These are phyloP conservation scores for Panurus biarmicus DNA, from an alignment of 2,113 vertebrate species.

Conservation along the genomic window DNA sequence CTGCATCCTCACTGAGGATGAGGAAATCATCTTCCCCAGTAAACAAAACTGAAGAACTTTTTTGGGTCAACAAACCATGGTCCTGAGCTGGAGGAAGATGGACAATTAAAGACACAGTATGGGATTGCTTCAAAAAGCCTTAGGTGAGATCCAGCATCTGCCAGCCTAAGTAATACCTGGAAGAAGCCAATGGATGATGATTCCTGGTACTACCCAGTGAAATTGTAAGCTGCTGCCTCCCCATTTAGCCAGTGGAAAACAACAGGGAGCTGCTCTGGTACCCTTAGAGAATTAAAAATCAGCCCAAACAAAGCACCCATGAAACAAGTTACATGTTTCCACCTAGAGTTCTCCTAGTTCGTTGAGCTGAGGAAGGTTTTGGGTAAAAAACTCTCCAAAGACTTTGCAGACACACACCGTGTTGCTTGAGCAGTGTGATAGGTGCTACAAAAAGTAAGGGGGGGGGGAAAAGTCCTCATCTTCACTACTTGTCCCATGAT, in stretches of 20 bases:
- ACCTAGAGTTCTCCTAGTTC: not conserved
- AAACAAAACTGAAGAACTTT: not conserved
- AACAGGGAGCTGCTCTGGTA: not conserved
- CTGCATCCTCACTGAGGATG: not conserved
- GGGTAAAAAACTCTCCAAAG: not conserved
- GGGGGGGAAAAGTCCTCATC: not conserved
- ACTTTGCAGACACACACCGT: not conserved
- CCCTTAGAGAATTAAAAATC: not conserved
- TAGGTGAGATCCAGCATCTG: not conserved
- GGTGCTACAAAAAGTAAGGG: not conserved
- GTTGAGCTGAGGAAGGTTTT: not conserved
- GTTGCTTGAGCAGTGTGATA: not conserved
- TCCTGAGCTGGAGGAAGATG: not conserved
- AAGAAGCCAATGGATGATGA: not conserved
- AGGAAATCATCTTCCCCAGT: not conserved
- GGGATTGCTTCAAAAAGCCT: not conserved
- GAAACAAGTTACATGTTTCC: not conserved
- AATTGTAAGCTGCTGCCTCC: not conserved
- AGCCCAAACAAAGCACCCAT: not conserved
- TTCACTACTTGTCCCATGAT: not conserved
- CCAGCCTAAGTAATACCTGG: not conserved
- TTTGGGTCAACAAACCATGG: not conserved
- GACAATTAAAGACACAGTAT: not conserved
- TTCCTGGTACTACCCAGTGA: not conserved
- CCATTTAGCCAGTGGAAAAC: not conserved